Base-by-base conservation (phyloP, 2,888 invertebrate genomes). In the Lobophora halterata region DNA sequence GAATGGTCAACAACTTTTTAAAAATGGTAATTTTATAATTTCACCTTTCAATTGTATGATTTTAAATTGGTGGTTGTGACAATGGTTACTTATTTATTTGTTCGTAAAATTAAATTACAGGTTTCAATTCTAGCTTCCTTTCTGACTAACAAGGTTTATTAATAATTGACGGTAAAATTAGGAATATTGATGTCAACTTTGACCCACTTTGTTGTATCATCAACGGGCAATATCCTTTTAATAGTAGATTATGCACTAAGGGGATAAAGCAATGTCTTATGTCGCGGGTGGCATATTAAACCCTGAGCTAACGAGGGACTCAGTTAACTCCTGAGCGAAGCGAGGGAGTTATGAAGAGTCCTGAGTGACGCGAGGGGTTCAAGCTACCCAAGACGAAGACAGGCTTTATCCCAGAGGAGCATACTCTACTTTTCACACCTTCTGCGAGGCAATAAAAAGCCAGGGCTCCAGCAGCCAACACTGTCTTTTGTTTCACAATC, bases 1-100 rank as follows among this genome's bases (percentile, higher is more conserved):
- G 46, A 57, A 56, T 58, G 55, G 58, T 45, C 58, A 59, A 61
- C 40, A 43, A 62, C 35, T 53, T 53, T 62, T 50, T 47, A 58
- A 61, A 56, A 52, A 37, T 18, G 36, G 41, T 30, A 34, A 43
- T 37, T 45, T 54, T 53, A 44, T 35, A 40, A 53, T 58, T 52
- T 42, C 38, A 41, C 39, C 38, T 43, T 44, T 38, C 25, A 16
- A 39, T 29, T 18, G 28, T 33, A 54, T 51, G 46, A 37, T 12
- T 50, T 39, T n/a, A 37, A 60, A 59, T 55, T 52, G 29, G 29
- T 37, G 37, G 52, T 55, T 35, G 39, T 38, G 41, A 50, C 52
- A 49, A 49, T 27, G 26, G 24, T 20, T 16, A 36, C 44, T 43
- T 11, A 23, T 11, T 31, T 18, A 28, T 32, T 40, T 32, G 25